These are phyloP conservation scores for Manis crassicaudata DNA, from an alignment of 2,797 vertebrate genomes.

Conservation along the genomic window DNA sequence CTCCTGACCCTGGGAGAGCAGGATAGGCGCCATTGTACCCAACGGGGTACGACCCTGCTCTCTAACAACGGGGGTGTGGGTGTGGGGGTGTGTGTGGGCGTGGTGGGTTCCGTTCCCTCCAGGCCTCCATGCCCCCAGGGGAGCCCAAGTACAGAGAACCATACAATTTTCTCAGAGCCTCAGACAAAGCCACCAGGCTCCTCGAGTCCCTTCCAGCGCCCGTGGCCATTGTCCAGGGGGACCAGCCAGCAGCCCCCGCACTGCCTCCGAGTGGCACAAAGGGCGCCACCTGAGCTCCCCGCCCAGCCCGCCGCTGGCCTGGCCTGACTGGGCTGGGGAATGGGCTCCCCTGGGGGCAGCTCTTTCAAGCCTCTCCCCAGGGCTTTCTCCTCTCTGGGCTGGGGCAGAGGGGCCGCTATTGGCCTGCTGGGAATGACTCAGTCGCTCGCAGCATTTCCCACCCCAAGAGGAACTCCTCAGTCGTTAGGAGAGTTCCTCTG, in stretches of 20 bases:
- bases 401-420: neutral
- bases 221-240: neutral
- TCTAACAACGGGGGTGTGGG: neutral
- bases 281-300: neutral
- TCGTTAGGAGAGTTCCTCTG: constrained; percentile 66
- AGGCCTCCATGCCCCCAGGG: neutral
- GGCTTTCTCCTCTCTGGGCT: neutral
- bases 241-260: neutral
- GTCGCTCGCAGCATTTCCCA: neutral
- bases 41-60: neutral
- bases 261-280: constrained; percentile 41
- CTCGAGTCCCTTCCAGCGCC: neutral
- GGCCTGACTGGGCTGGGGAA: neutral
- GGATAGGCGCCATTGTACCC: neutral
- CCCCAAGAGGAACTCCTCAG: neutral
- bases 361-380: constrained; percentile 43
- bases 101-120: neutral
- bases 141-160: neutral
- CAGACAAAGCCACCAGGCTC: constrained; percentile 57
- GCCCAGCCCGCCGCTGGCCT: neutral
- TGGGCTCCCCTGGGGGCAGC: constrained; percentile 17
- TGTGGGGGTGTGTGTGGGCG: neutral
- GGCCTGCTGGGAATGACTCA: neutral
- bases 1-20: neutral
- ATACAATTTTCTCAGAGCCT: constrained; percentile 35